A percentile compares a stretch with the other conserved stretches of the same genome.
Evolutionary conservation across 1,140 invertebrate species (phyloP).

Genomic region (Cyclina sinensis): DNA sequence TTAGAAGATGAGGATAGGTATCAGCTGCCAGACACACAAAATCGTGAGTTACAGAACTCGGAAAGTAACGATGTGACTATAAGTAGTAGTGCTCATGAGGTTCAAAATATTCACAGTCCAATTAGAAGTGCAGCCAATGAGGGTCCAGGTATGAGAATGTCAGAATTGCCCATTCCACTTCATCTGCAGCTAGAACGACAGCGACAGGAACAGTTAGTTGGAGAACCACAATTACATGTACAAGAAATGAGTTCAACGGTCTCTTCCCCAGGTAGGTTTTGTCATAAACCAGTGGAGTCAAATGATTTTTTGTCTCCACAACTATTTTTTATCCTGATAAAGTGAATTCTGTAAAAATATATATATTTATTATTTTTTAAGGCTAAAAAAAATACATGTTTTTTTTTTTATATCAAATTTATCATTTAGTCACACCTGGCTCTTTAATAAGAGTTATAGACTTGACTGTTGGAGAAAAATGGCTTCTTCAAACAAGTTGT

Average conservation of each 20-base stretch:
- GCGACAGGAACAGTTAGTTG: slow-evolving; percentile 39
- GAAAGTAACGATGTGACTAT: slow-evolving; percentile 19
- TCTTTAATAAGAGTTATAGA: too few relatives aligned
- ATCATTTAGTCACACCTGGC: too few relatives aligned
- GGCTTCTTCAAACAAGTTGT: too few relatives aligned
- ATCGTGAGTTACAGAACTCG: slow-evolving; percentile 22
- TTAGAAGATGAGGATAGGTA: slow-evolving; percentile 62
- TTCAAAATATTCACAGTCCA: slow-evolving; percentile 34
- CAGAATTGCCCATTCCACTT: slow-evolving; percentile 10
- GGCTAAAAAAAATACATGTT: too few relatives aligned
- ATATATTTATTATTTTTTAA: too few relatives aligned
- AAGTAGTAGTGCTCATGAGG: slow-evolving; percentile 25
- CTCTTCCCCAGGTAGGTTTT: slow-evolving; percentile 57
- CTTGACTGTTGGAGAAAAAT: too few relatives aligned
- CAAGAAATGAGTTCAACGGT: slow-evolving; percentile 67
- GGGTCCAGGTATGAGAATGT: slow-evolving; percentile 17
- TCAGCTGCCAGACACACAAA: slow-evolving; percentile 62
- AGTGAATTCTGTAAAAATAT: too few relatives aligned
- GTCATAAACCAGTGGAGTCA: too few relatives aligned
- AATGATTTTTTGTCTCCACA: too few relatives aligned
- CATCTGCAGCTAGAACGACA: slow-evolving; percentile 31
- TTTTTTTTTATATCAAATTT: too few relatives aligned
- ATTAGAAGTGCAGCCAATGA: slow-evolving; percentile 22
- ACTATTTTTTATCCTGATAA: too few relatives aligned
- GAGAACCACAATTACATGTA: slow-evolving; percentile 64